Evolutionary conservation across 2,797 vertebrate species (phyloP), one percentile per base, ranked within the genome.

Genomic region (Borostomias antarcticus): DNA sequence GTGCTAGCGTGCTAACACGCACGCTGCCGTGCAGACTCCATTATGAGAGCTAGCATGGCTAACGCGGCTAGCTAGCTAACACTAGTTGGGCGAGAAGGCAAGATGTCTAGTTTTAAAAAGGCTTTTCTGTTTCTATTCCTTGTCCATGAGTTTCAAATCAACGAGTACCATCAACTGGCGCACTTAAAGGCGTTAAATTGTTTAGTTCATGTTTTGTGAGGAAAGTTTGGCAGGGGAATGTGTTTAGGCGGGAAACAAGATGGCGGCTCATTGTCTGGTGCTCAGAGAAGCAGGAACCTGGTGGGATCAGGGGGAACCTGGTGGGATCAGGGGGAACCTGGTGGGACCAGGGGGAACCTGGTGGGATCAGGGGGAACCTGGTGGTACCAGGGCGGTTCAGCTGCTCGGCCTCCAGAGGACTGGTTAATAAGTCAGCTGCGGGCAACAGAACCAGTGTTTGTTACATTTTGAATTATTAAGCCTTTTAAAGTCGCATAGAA

Each of bases 201-300:
- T 77, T 64, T 61, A 0, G n/a, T 3, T 28, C 5, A 19, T 47
- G 25, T 30, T 48, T 2, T 59, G 32, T 1, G 17, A 1, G 8
- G 11, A 50, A 54, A 64, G 37, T 54, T 58, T 48, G 8, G 69
- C 43, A 29, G 6, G 26, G 3, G 35, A 37, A 23, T 47, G 29
- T 53, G 74, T 93, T 93, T 92, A 82, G 91, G 93, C 93, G 93
- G 93, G 93, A 94, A 92, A 86, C 91, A 93, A 93, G 91, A 94
- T 93, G 92, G 93, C 88, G 90, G 45, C 68, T 90, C 89, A 90
- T 91, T 92, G 89, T 92, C 83, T 78, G 74, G 53, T 9, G 66
- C 54, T 45, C 67, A 66, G 43, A 63, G 64, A 67, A 83, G 74
- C 74, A 76, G 77, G 75, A 78, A 73, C 79, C 70, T 70, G 74